Base-by-base conservation (phyloP, 2,113 vertebrate genomes). In the Paralichthys olivaceus region DNA sequence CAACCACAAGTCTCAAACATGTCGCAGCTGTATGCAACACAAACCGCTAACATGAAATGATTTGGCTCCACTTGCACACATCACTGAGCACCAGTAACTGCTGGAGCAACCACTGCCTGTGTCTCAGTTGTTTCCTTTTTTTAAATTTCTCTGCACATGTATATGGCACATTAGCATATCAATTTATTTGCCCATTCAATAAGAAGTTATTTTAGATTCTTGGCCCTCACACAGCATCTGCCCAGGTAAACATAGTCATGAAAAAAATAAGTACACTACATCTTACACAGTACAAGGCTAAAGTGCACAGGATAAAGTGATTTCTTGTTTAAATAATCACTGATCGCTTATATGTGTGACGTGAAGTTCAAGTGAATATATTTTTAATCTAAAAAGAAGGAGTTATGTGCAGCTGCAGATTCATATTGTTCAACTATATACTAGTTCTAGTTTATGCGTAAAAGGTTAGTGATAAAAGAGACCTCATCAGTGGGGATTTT, bases 31-130 rank as follows among this genome's bases (percentile, higher is more conserved):
- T 11, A 7, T 49, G n/a, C 7, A 65, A 58, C 29, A 47, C 13
- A 15, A 47, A 47, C 43, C 15, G 11, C 63, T 60, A 29, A 32
- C 47, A 13, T 40, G 37, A 40, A 40, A 2, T 40, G 11, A 40
- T 13, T 0, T 13, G 37, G 37, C 37, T 11, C 37, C 37, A 40
- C 9, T 8, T 71, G 59, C 53, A 65, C 51, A 37, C 40, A 64
- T 54, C 59, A 51, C 53, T 64, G 67, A 64, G 58, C 40, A 56
- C 58, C 17, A n/a, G 47, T 20, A 22, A 11, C 45, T 53, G 17
- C 54, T 34, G 7, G 45, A 58, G n/a, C 40, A 2, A 53, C 22
- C 7, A 11, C 11, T 34, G 40, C 26, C 23, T 37, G 59, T 55
- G 47, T 56, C 14, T 6, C 14, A 19, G 26, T 20, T 25, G 19